Conservation (phyloP, 2,888 invertebrate species). For the Anodontia alba region DNA sequence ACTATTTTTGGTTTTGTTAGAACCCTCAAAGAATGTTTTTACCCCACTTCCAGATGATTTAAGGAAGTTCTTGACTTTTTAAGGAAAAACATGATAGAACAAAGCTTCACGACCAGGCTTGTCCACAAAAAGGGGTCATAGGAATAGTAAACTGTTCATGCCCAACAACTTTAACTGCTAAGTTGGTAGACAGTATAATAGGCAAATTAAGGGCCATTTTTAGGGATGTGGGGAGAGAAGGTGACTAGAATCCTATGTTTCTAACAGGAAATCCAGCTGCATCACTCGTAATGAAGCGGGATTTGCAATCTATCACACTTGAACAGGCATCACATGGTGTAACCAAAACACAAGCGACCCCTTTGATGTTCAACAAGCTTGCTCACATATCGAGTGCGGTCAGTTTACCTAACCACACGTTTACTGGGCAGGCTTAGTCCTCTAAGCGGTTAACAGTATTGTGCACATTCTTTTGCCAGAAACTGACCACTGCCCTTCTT, state of each 20-base stretch:
- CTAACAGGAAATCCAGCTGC: constrained; percentile 4
- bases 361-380: constrained; percentile 10
- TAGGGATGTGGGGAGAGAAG: constrained; percentile 1
- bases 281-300: not conserved
- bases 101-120: not conserved
- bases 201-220: constrained; percentile 7
- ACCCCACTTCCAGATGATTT: not conserved
- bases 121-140: not conserved
- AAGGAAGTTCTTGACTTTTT: not conserved
- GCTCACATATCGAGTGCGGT: no score
- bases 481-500: no score
- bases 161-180: not conserved
- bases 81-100: constrained; percentile 7
- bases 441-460: no score
- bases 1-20: not conserved
- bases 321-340: not conserved
- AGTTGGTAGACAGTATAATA: not conserved
- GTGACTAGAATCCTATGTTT: not conserved
- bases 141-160: not conserved
- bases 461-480: no score
- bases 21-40: not conserved
- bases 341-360: not conserved
- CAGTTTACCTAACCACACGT: no score
- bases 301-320: not conserved
- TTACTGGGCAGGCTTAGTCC: no score